Evolutionary conservation across 2,888 invertebrate genomes (phyloP).

Genomic region (Didymodactylos carnosus): DNA sequence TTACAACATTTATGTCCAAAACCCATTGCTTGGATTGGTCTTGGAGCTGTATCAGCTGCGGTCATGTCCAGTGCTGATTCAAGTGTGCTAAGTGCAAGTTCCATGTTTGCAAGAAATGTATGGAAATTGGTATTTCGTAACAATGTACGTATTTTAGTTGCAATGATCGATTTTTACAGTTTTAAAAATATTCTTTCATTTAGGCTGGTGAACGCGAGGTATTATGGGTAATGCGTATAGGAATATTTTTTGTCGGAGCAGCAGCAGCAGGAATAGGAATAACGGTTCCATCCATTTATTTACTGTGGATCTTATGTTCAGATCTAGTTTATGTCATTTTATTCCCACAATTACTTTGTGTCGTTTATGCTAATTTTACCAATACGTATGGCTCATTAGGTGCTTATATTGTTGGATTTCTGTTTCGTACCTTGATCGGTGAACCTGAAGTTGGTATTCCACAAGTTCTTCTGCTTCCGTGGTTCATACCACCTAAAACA

Average conservation of each 20-base stretch:
- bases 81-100: conserved; percentile 84
- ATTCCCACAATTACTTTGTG: conserved; percentile 14
- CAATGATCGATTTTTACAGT: no score
- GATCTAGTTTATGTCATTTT: conserved; percentile 14
- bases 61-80: conserved; percentile 99
- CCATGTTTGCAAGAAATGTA: conserved; percentile 96
- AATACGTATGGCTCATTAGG: conserved; percentile 74
- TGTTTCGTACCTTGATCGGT: conserved; percentile 57
- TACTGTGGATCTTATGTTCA: conserved; percentile 8
- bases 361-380: conserved; percentile 37
- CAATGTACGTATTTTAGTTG: conserved; percentile 64
- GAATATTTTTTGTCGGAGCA: conserved; percentile 66
- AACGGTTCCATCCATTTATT: conserved; percentile 40
- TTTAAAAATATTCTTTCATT: conserved; percentile 37
- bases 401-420: conserved; percentile 49
- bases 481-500: conserved; percentile 47
- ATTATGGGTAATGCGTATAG: conserved; percentile 54
- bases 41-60: conserved; percentile 93
- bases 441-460: conserved; percentile 62
- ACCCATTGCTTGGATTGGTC: conserved; percentile 84
- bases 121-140: conserved; percentile 90
- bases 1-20: conserved; percentile 84
- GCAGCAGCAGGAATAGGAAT: conserved; percentile 78
- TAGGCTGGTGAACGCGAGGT: conserved; percentile 85
- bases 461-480: conserved; percentile 60